Evolutionary conservation across 2,797 vertebrate species (phyloP).

Genomic region (Nyctalus aviator): DNA sequence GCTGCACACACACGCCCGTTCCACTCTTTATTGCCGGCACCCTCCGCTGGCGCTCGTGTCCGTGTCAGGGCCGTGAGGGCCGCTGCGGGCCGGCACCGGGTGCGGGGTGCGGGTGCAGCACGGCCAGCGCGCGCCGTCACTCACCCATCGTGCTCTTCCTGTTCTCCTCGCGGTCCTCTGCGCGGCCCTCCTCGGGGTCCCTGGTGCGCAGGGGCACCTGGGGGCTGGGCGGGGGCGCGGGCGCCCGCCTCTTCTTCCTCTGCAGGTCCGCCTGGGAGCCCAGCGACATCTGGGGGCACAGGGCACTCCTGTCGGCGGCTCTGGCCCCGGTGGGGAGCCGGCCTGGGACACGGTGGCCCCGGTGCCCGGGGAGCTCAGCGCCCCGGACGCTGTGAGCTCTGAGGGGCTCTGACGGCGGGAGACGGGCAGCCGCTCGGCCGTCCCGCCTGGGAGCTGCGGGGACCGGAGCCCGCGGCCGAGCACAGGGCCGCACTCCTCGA

Average conservation of each 20-base stretch:
- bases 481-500: fast-evolving
- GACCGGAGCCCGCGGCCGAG: fast-evolving
- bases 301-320: background rate
- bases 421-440: too few relatives aligned
- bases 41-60: fast-evolving
- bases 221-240: slow-evolving; percentile 91
- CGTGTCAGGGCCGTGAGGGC: background rate
- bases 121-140: slow-evolving; percentile 59
- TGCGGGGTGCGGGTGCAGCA: slow-evolving; percentile 56
- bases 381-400: too few relatives aligned
- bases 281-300: slow-evolving; percentile 86
- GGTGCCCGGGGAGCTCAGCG: too few relatives aligned
- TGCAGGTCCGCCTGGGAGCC: slow-evolving; percentile 89
- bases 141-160: slow-evolving; percentile 94
- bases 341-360: fast-evolving
- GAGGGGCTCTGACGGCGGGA: background rate
- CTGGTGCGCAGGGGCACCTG: slow-evolving; percentile 89
- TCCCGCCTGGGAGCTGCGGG: too few relatives aligned
- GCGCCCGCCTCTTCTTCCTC: slow-evolving; percentile 95
- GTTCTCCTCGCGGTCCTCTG: slow-evolving; percentile 92
- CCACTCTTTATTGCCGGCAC: fast-evolving
- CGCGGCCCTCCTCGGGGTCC: slow-evolving; percentile 81
- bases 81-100: background rate
- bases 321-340: fast-evolving
- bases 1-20: background rate